A percentile compares a stretch with the other conserved stretches of the same genome.
These are phyloP conservation scores for Merops nubicus DNA, from an alignment of 2,113 vertebrate genomes.

Conservation along the genomic window DNA sequence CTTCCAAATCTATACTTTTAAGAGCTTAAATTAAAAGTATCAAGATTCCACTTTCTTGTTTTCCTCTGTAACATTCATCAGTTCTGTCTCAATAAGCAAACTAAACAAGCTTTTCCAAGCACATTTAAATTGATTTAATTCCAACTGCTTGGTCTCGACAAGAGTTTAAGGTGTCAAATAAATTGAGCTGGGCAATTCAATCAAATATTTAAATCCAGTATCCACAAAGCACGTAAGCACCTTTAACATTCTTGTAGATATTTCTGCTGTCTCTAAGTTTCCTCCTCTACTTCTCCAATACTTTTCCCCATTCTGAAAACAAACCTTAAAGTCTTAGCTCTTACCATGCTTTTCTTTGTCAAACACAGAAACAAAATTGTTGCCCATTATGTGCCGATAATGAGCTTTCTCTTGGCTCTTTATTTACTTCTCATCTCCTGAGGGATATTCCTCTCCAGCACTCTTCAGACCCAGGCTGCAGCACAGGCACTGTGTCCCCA, in stretches of 20 bases:
- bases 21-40: background rate
- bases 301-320: background rate
- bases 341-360: background rate
- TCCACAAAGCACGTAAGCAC: background rate
- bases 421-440: background rate
- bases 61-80: background rate
- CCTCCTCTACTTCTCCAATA: background rate
- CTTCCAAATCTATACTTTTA: background rate
- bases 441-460: fast-evolving
- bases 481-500: fast-evolving
- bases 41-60: background rate
- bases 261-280: background rate
- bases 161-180: background rate
- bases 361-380: background rate
- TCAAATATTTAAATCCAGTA: background rate
- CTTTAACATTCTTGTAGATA: background rate
- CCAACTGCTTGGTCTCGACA: background rate
- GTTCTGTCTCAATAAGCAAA: background rate
- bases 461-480: background rate
- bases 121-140: background rate
- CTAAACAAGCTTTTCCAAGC: background rate
- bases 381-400: fast-evolving
- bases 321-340: background rate
- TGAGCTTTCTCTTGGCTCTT: background rate
- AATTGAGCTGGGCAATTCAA: background rate